Evolutionary conservation across 2,888 invertebrate genomes (phyloP), one percentile per base, ranked within the genome.

Genomic region (Lycia hirtaria): DNA sequence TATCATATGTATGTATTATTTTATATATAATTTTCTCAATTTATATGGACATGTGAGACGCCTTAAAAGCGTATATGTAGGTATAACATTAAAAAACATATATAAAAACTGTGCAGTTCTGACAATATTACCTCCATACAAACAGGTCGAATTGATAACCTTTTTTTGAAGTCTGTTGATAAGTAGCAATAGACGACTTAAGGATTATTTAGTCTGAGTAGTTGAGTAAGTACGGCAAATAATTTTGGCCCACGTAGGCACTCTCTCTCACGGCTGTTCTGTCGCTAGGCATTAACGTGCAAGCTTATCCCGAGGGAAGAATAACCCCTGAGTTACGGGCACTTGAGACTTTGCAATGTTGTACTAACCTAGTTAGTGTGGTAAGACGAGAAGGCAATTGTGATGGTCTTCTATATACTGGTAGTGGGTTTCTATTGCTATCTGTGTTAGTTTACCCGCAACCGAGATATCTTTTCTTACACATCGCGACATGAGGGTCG

Each of bases 251-350:
- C 3, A 14, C 12, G 26, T 12, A 15, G 14, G 35, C 20, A 20
- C 37, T 26, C 19, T n/a, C 7, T 35, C 38, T 24, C 28, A 14
- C 22, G 9, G 30, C 14, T 33, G 15, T 45, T 22, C 33, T 22
- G 45, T 45, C 45, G 14, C 22, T 45, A 14, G 1, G 30, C 33
- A 45, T 45, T 45, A 49, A 44, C 37, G 43, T 50, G 49, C 19
- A 24, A 35, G 50, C 19, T 32, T 38, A 9, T 45, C 56, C 38
- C 56, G 4, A 24, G 56, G 50, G 56, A 44, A 44, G 44, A 56
- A 56, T 56, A 56, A 50, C 32, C 28, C 15, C 38, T 50, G 56
- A 56, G 26, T 56, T 44, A 50, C 55, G 22, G 49, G 37, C 43
- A 38, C 56, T 56, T 38, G 30, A 56, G 56, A 44, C 37, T 41